phyloP scores from a whole-genome alignment of 2,888 invertebrate species.

The Eupithecia tripunctaria region DNA sequence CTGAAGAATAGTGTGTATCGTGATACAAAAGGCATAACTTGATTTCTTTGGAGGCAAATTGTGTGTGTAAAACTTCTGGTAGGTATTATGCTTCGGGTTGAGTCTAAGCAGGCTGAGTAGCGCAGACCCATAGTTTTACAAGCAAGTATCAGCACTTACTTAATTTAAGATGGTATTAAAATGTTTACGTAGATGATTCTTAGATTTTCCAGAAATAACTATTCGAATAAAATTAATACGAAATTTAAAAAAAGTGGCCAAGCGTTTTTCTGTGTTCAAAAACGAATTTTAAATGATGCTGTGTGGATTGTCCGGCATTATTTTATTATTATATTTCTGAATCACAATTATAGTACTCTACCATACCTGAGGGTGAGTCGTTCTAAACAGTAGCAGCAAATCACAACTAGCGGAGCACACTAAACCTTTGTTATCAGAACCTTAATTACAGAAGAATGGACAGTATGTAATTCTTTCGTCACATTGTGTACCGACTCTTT shows the following conservation, averaged over 20 bases:
- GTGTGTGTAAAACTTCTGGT: no score
- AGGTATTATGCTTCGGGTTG: no score
- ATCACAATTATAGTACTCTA: background rate
- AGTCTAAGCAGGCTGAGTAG: no score
- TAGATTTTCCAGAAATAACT: background rate
- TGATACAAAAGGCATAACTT: background rate
- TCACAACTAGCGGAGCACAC: background rate
- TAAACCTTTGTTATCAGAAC: slow-evolving; percentile 29
- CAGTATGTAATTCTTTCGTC: slow-evolving; percentile 61
- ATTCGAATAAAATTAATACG: background rate
- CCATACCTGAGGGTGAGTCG: background rate
- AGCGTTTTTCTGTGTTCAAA: background rate
- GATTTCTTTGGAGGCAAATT: background rate
- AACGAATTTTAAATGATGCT: no score
- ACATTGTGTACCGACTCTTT: slow-evolving; percentile 57
- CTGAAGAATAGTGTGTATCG: background rate
- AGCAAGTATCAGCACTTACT: background rate
- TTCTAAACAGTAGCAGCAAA: background rate
- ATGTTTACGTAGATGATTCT: background rate
- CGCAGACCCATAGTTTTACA: no score
- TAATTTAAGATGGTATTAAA: no score
- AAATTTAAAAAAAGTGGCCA: background rate
- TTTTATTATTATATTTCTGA: no score
- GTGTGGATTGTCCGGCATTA: no score
- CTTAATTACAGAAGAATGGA: slow-evolving; percentile 62